phyloP scores from a whole-genome alignment of 1,140 invertebrate genomes.

The Pentalonia nigronervosa region DNA sequence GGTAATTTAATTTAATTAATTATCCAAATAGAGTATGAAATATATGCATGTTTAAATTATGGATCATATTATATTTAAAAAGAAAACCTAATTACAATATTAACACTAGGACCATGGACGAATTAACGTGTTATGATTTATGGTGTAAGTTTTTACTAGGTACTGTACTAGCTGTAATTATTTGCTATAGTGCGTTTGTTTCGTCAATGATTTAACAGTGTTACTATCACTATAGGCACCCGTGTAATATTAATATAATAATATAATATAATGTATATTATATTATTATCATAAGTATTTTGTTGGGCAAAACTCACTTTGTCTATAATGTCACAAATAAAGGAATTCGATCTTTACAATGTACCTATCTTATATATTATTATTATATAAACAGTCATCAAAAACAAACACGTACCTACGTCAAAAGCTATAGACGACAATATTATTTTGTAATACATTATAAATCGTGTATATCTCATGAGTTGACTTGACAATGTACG shows the following conservation, averaged over 20 bases:
- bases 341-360: not conserved
- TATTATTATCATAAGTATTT: not conserved
- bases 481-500: not conserved
- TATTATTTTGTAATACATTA: not conserved
- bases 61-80: not conserved
- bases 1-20: constrained; percentile 11
- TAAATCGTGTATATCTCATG: not conserved
- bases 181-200: not conserved
- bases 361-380: not conserved
- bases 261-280: not conserved
- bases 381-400: not conserved
- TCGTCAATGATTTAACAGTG: not conserved
- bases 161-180: not conserved
- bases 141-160: not conserved
- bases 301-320: not conserved
- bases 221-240: not conserved
- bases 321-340: not conserved
- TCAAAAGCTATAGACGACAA: not conserved
- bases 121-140: not conserved
- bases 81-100: not conserved
- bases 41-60: not conserved
- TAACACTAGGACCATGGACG: not conserved
- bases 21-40: constrained; percentile 10
- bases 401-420: not conserved
- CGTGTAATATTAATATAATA: not conserved